Percentiles rank a stretch among this genome's conserved stretches.
Conservation (phyloP, 30 jellyfish, hydroid and myxozoan species). For the Catostylus mosaicus region DNA sequence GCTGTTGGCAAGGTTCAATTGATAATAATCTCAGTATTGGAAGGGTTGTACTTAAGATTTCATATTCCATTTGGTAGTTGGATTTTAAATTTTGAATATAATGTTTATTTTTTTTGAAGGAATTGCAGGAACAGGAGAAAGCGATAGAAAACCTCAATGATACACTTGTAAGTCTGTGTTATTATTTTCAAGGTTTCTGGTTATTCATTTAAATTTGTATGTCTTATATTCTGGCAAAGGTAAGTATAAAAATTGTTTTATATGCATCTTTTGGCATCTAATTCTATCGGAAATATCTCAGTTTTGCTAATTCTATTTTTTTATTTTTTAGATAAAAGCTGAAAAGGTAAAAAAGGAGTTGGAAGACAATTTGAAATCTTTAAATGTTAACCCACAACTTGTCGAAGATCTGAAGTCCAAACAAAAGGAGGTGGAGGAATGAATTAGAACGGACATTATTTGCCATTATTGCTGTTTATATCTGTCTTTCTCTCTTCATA, state of each 20-base stretch:
- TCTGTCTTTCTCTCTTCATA: too few relatives aligned
- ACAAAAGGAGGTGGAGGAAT: slow-evolving; percentile 48
- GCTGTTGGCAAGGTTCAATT: too few relatives aligned
- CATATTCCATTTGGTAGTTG: too few relatives aligned
- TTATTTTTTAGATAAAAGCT: slow-evolving; percentile 19
- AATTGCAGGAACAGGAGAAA: neutral
- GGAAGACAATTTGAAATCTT: slow-evolving; percentile 13
- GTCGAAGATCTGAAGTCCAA: slow-evolving; percentile 32
- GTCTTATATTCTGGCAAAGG: too few relatives aligned
- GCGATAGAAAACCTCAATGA: slow-evolving; percentile 23
- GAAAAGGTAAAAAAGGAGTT: slow-evolving; percentile 30
- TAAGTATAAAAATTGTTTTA: too few relatives aligned
- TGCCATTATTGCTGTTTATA: too few relatives aligned
- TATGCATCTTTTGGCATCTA: too few relatives aligned
- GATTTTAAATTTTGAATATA: neutral
- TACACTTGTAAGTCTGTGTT: slow-evolving; percentile 32
- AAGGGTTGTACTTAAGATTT: too few relatives aligned
- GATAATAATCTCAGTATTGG: too few relatives aligned
- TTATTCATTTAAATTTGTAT: too few relatives aligned
- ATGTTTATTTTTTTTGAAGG: neutral
- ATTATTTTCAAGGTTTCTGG: neutral
- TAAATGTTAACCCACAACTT: slow-evolving; percentile 7
- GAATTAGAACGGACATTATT: too few relatives aligned
- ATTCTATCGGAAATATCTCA: neutral
- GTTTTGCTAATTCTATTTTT: neutral